Evolutionary conservation across 2,888 invertebrate species (phyloP).

Genomic region (Andrena marginata): DNA sequence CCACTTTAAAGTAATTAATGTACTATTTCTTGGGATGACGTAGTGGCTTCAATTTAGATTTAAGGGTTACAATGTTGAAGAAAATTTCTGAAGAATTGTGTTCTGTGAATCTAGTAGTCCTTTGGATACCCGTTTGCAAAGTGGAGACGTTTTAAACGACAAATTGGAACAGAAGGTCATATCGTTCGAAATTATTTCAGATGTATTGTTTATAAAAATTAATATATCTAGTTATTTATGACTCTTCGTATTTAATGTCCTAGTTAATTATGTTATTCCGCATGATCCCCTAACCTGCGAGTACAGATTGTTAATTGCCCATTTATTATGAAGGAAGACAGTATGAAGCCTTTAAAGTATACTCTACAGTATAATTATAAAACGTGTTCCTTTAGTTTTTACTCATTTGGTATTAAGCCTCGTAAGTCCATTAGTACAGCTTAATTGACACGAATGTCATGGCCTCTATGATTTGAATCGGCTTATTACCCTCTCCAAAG

Average conservation of each 20-base stretch:
- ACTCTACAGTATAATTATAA: not conserved
- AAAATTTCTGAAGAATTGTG: too few species aligned
- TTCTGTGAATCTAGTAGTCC: too few species aligned
- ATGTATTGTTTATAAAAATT: not conserved
- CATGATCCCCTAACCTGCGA: not conserved
- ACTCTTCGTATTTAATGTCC: not conserved
- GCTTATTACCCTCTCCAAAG: slow-evolving; percentile 6
- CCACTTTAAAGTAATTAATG: not conserved
- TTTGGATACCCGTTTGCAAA: too few species aligned
- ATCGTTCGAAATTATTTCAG: not conserved
- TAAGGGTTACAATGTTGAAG: too few species aligned
- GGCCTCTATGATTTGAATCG: slow-evolving; percentile 5
- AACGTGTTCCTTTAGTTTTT: not conserved
- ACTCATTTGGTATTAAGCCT: not conserved
- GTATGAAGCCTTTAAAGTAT: not conserved
- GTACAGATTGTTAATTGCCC: not conserved
- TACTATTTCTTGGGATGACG: not conserved
- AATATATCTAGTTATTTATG: not conserved
- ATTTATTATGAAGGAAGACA: not conserved
- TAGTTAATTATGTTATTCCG: not conserved
- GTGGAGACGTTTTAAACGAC: too few species aligned
- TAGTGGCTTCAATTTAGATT: not conserved
- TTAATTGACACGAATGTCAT: slow-evolving; percentile 8
- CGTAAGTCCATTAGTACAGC: not conserved
- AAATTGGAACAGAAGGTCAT: too few species aligned